These are phyloP conservation scores for Columbina picui DNA, from an alignment of 2,113 vertebrate genomes.

Conservation along the genomic window DNA sequence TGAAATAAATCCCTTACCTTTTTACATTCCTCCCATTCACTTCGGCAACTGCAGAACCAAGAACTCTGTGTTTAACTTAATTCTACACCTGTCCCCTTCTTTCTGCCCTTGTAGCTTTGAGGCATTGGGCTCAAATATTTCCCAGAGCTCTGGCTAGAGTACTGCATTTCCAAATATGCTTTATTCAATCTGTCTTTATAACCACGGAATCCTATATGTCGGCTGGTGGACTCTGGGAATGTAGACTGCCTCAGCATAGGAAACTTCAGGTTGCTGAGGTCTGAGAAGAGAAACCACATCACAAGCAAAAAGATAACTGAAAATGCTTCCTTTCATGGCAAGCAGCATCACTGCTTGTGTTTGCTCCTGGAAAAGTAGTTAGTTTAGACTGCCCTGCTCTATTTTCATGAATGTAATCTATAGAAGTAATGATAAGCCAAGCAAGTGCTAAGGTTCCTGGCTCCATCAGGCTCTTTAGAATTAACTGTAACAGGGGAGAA, in stretches of 20 bases:
- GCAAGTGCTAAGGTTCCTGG: slow-evolving; percentile 23
- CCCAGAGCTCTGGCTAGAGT: neutral
- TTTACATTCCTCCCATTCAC: neutral
- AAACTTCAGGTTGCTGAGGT: neutral
- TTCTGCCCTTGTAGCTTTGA: slow-evolving; percentile 6
- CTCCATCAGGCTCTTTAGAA: neutral
- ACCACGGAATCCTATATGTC: neutral
- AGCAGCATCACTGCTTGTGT: neutral
- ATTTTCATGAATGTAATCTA: slow-evolving; percentile 23
- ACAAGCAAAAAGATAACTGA: neutral
- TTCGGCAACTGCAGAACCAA: neutral
- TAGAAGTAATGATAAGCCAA: slow-evolving; percentile 10
- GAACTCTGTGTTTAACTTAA: neutral
- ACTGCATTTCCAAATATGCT: neutral
- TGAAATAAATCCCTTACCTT: slow-evolving; percentile 39
- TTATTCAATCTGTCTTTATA: neutral
- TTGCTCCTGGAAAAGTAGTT: neutral
- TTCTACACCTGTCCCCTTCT: slow-evolving; percentile 31
- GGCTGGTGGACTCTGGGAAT: neutral
- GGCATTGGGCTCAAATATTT: slow-evolving; percentile 17
- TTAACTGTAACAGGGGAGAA: slow-evolving; percentile 31
- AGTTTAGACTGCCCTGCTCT: neutral
- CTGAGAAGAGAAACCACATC: neutral
- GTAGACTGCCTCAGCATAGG: neutral
- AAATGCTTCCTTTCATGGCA: neutral